phyloP scores from a whole-genome alignment of 1,140 invertebrate genomes.

The Pectinophora gossypiella region DNA sequence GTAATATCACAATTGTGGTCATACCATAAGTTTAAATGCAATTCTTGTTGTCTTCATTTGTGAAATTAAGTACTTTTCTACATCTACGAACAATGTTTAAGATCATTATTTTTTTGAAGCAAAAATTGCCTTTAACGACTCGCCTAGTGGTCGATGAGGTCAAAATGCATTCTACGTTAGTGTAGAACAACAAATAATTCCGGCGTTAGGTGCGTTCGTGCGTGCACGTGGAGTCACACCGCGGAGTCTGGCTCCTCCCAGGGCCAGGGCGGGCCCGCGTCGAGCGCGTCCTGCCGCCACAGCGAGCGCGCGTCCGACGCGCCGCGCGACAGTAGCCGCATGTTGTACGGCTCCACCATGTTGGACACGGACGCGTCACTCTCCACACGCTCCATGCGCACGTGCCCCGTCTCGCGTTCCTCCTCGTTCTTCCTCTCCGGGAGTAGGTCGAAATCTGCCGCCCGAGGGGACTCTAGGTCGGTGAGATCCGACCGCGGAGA shows the following conservation, averaged over 20 bases:
- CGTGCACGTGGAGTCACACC: conserved; percentile 42
- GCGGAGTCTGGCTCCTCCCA: conserved; percentile 67
- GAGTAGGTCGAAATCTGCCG: conserved; percentile 45
- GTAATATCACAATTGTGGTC: conserved; percentile 41
- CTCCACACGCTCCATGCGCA: conserved; percentile 21
- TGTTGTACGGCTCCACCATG: conserved; percentile 63
- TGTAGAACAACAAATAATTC: too few relatives aligned
- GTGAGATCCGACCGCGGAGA: conserved; percentile 53
- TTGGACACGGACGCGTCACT: conserved; percentile 44
- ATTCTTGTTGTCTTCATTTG: conserved; percentile 20
- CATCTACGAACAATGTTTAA: not conserved
- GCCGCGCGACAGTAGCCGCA: conserved; percentile 55
- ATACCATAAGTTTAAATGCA: conserved; percentile 33
- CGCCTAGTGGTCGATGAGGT: too few relatives aligned
- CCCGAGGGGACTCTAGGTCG: conserved; percentile 47
- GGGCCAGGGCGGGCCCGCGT: conserved; percentile 61
- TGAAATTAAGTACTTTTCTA: conserved; percentile 24
- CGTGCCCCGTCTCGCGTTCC: conserved; percentile 12
- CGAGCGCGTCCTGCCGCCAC: conserved; percentile 69
- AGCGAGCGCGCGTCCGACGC: conserved; percentile 45
- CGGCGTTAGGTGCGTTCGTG: too few relatives aligned
- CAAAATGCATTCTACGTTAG: too few relatives aligned
- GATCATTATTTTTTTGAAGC: too few relatives aligned
- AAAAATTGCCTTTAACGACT: too few relatives aligned
- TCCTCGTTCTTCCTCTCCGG: conserved; percentile 39